Conservation (phyloP, 2,113 vertebrate genomes). For the Dromiciops gliroides region DNA sequence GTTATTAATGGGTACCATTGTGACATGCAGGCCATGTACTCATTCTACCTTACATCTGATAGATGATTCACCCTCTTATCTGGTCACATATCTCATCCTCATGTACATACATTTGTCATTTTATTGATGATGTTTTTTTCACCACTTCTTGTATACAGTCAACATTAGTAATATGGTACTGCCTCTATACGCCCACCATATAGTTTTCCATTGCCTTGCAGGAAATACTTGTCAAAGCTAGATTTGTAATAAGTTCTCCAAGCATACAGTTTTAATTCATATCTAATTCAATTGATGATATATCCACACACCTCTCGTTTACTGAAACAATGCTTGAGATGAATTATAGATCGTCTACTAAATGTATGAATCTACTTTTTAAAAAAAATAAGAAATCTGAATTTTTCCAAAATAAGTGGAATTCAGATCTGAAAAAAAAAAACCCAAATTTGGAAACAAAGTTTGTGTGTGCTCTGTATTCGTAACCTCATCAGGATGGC, state of each 20-base stretch:
- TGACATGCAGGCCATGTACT: background rate
- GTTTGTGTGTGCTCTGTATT: slow-evolving; percentile 50
- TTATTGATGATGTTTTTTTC: background rate
- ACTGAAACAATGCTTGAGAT: background rate
- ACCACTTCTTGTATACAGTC: background rate
- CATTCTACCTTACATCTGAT: background rate
- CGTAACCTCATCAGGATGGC: slow-evolving; percentile 56
- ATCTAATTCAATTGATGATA: background rate
- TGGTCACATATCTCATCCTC: background rate
- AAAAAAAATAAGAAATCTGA: slow-evolving; percentile 2
- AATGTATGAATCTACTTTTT: slow-evolving; percentile 14
- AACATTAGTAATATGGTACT: background rate
- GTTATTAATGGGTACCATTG: background rate
- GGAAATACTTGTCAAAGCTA: background rate
- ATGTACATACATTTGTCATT: background rate
- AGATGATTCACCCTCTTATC: background rate
- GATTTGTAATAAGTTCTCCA: background rate
- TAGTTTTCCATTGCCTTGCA: background rate
- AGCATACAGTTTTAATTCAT: slow-evolving; percentile 18
- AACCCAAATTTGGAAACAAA: slow-evolving; percentile 66
- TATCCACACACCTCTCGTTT: background rate
- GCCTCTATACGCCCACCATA: background rate
- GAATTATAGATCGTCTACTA: slow-evolving; percentile 20
- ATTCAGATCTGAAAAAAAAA: slow-evolving; percentile 41
- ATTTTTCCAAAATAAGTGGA: slow-evolving; percentile 43